Conservation (phyloP, 2,797 vertebrate species). For the Eupleurogrammus muticus region DNA sequence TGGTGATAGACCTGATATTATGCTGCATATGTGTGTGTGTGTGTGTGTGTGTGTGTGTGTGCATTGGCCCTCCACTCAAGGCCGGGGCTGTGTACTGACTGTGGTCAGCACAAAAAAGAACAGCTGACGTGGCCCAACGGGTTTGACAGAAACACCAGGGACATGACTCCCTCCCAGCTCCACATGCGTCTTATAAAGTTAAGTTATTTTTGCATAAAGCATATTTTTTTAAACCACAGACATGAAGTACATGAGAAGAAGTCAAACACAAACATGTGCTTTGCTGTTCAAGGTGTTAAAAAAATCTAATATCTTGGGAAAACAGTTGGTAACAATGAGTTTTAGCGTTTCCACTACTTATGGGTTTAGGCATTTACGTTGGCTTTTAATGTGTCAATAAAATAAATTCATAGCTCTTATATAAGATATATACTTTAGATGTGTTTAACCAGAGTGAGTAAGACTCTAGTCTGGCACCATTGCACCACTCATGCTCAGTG, state of each 20-base stretch:
- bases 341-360: too few species aligned
- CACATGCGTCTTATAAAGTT: conserved; percentile 9
- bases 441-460: too few species aligned
- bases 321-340: too few species aligned
- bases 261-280: conserved; percentile 12
- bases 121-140: conserved; percentile 78
- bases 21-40: conserved; percentile 1
- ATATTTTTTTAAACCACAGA: conserved; percentile 13
- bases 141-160: conserved; percentile 58
- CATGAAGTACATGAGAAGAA: background rate
- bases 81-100: conserved; percentile 65
- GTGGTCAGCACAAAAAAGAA: conserved; percentile 73
- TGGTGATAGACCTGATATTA: conserved; percentile 18
- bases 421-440: too few species aligned
- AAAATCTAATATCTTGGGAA: conserved; percentile 10
- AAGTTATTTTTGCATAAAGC: conserved; percentile 7
- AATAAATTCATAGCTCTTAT: too few species aligned
- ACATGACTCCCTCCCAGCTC: conserved; percentile 49
- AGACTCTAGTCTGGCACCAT: too few species aligned
- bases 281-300: conserved; percentile 18
- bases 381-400: too few species aligned
- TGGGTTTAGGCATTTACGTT: too few species aligned
- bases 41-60: background rate
- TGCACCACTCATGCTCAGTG: too few species aligned
- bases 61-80: conserved; percentile 54